Conservation (phyloP, 2,888 invertebrate genomes). For the Ochropleura leucogaster region DNA sequence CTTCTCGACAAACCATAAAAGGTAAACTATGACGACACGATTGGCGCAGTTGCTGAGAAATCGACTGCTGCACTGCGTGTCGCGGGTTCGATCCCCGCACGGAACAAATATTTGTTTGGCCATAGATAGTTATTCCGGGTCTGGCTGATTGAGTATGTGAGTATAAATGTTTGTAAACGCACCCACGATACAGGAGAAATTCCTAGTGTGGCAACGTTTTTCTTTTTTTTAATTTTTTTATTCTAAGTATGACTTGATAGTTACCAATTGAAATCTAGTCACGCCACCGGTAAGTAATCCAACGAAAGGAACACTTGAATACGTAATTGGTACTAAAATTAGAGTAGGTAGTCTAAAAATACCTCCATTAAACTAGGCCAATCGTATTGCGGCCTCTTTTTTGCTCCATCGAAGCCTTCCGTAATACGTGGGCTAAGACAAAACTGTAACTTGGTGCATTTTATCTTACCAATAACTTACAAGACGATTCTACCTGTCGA, state of each 20-base stretch:
- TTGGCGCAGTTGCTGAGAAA: no score
- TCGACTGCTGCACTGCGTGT: no score
- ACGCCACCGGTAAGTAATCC: background rate
- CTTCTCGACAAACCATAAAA: background rate
- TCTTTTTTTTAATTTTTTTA: no score
- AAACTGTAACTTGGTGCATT: constrained; percentile 51
- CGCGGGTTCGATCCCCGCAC: no score
- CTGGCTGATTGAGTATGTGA: no score
- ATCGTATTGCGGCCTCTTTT: constrained; percentile 1
- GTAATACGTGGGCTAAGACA: constrained; percentile 32
- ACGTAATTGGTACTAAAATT: background rate
- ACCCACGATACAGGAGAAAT: no score
- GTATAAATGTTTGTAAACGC: no score
- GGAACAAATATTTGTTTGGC: no score
- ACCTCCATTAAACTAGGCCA: background rate
- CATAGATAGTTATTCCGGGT: no score
- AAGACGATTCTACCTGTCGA: constrained; percentile 43
- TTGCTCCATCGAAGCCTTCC: constrained; percentile 7
- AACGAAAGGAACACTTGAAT: background rate
- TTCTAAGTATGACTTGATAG: no score
- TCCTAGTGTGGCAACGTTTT: no score
- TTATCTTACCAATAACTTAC: constrained; percentile 61
- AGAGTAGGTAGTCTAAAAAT: background rate
- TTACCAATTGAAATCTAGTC: background rate
- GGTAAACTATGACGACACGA: background rate